Evolutionary conservation across 1,140 invertebrate species (phyloP), one percentile per base, ranked within the genome.

Genomic region (Pemphigus obesinymphae): DNA sequence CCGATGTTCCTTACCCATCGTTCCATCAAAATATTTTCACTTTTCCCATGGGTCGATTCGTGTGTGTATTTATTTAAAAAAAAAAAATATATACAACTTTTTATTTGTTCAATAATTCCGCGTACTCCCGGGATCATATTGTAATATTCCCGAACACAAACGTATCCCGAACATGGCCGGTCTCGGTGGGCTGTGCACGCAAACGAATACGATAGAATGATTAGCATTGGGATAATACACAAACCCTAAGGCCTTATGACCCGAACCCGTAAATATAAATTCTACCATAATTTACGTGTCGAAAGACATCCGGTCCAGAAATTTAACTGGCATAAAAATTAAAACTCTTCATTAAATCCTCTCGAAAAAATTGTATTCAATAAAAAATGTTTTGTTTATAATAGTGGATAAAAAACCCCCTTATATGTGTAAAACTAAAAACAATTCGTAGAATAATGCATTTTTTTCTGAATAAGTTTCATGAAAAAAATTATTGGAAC

Each of bases 201-300:
- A 61, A 61, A 78, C 75, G 34, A 58, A 78, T 29, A 78, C 23
- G 34, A n/a, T n/a, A n/a, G n/a, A 78, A 78, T 78, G 75, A 78
- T 78, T 78, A 61, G 53, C 23, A 26, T 43, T 61, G 23, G 48
- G 26, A 23, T 37, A 76, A 75, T 75, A 37, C n/a, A 43, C 66
- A 26, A 40, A 58, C 73, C 73, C 50, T 37, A n/a, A n/a, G n/a
- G n/a, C n/a, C n/a, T n/a, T 72, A 50, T 50, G 37, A 53, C 15
- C 43, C 45, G 29, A n/a, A 75, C 17, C n/a, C 8, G 8, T 31
- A 29, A 11, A 73, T 31, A 72, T 26, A 50, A 43, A 70, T 11
- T 73, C 26, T 4, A 15, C 50, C 26, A 20, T 26, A 23, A 26
- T 70, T 68, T 17, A 68, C 63, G 20, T 66, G 61, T 66, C 61